Percentiles rank a stretch among this genome's conserved stretches.
Conservation (phyloP, 2,888 invertebrate species). For the Cosmia pyralina region DNA sequence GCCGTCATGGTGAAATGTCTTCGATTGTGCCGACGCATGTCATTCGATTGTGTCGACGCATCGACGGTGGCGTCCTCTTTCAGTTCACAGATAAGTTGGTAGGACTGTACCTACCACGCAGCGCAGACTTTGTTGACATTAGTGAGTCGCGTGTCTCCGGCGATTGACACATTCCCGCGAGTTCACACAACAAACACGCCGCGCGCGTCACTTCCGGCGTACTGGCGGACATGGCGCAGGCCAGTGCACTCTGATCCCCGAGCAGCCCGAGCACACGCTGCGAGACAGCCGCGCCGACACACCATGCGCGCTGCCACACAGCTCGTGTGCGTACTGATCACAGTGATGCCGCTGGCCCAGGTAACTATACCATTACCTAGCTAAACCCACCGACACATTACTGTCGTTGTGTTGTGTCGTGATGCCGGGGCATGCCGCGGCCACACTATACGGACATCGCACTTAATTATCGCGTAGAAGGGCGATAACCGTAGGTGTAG, state of each 20-base stretch:
- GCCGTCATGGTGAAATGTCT: no score
- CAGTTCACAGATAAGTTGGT: no score
- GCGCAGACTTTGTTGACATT: constrained; percentile 1
- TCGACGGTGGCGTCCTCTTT: no score
- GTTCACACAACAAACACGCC: constrained; percentile 1
- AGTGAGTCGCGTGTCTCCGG: constrained; percentile 6
- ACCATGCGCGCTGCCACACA: neutral
- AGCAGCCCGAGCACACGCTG: neutral
- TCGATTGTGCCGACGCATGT: no score
- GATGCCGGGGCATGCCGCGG: no score
- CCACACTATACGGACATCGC: no score
- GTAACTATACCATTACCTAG: constrained; percentile 3
- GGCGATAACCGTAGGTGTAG: no score
- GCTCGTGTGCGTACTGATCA: neutral
- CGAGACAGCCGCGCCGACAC: neutral
- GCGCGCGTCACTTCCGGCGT: neutral
- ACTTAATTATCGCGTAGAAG: no score
- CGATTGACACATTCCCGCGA: constrained; percentile 25
- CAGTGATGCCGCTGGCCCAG: neutral
- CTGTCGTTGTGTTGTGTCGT: neutral
- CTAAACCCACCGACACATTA: no score
- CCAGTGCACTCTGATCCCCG: neutral
- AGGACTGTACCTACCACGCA: no score
- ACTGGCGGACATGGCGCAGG: neutral
- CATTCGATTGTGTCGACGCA: no score